These are phyloP conservation scores for Copidosoma aretas DNA, from an alignment of 2,888 invertebrate genomes.

Conservation along the genomic window DNA sequence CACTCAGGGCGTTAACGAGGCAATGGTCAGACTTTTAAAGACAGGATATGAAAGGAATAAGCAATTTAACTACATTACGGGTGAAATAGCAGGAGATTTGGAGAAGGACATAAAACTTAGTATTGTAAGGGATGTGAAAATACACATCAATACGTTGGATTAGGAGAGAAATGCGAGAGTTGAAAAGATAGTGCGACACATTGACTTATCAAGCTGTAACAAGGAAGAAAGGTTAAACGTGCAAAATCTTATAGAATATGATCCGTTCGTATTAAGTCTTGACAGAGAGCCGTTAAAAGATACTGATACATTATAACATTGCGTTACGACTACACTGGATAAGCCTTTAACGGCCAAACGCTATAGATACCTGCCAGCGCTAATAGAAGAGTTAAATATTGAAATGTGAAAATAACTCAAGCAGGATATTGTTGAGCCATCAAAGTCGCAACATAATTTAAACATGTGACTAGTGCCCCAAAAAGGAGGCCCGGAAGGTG, in stretches of 20 bases:
- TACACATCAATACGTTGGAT: no score
- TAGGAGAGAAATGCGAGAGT: background rate
- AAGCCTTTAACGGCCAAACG: background rate
- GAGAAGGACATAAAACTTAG: background rate
- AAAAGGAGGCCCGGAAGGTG: background rate
- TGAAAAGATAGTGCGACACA: background rate
- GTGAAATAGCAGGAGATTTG: no score
- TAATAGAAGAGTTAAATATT: background rate
- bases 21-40: background rate
- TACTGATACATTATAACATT: background rate
- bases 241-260: background rate
- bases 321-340: background rate
- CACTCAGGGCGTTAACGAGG: no score
- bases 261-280: background rate
- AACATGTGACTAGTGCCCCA: conserved; percentile 9
- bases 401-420: background rate
- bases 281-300: background rate
- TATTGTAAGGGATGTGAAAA: background rate
- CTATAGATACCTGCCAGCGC: background rate
- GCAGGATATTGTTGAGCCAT: background rate
- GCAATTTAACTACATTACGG: no score
- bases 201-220: background rate
- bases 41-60: background rate
- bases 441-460: background rate
- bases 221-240: background rate